Evolutionary conservation across 1,140 invertebrate species (phyloP).

Genomic region (Drosophila pachea): DNA sequence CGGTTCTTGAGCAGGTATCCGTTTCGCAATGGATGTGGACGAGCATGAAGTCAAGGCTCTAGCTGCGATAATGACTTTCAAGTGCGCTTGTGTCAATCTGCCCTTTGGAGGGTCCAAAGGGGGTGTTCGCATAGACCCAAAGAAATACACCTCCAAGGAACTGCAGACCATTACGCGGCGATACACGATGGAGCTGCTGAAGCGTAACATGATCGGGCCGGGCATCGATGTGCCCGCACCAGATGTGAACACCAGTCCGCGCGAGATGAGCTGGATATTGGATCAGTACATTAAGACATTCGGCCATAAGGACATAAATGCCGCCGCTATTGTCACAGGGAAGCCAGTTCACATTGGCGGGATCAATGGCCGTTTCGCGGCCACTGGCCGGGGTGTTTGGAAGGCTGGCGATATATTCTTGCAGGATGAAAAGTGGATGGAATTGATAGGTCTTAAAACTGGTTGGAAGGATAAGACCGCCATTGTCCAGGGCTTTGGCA

Average conservation of each 20-base stretch:
- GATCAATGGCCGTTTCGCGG: conserved; percentile 90
- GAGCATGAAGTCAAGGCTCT: conserved; percentile 90
- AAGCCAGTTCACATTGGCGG: conserved; percentile 88
- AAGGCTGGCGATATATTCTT: conserved; percentile 90
- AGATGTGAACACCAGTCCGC: conserved; percentile 88
- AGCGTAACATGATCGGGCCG: conserved; percentile 92
- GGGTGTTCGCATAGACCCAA: conserved; percentile 90
- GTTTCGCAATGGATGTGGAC: conserved; percentile 86
- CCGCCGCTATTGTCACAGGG: conserved; percentile 88
- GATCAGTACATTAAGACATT: conserved; percentile 90
- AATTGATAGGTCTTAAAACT: conserved; percentile 84
- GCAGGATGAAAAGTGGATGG: conserved; percentile 89
- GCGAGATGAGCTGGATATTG: conserved; percentile 92
- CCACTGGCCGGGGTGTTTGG: conserved; percentile 92
- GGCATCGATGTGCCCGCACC: conserved; percentile 93
- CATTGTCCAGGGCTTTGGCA: conserved; percentile 94
- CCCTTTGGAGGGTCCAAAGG: conserved; percentile 91
- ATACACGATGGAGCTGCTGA: conserved; percentile 91
- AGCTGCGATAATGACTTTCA: conserved; percentile 93
- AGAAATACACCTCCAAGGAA: conserved; percentile 87
- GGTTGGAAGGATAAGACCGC: conserved; percentile 89
- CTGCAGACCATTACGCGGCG: conserved; percentile 92
- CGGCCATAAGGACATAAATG: conserved; percentile 89
- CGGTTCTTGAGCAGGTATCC: conserved; percentile 82
- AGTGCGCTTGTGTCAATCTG: conserved; percentile 89